A percentile compares a stretch with the other conserved stretches of the same genome.
Conservation (phyloP, 2,113 vertebrate genomes). For the Prochilodus magdalenae region DNA sequence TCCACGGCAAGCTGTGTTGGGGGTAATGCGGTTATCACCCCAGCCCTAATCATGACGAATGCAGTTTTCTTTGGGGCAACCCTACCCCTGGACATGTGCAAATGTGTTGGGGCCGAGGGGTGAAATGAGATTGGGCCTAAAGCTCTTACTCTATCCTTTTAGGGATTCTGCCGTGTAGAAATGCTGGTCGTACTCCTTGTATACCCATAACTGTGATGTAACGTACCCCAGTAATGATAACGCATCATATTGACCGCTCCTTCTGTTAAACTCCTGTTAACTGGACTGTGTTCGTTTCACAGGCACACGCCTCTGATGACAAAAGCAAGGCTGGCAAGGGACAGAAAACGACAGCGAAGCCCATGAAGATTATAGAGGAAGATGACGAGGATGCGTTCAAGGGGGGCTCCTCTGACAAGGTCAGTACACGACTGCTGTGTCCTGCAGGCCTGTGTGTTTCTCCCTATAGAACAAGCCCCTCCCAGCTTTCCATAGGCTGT, state of each 20-base stretch:
- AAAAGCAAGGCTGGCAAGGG: conserved; percentile 87
- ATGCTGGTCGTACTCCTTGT: too few species aligned
- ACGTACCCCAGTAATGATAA: too few species aligned
- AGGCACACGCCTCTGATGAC: conserved; percentile 87
- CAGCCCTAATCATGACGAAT: too few species aligned
- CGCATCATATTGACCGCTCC: neutral
- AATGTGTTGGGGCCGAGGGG: too few species aligned
- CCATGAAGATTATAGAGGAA: conserved; percentile 78
- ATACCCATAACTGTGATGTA: too few species aligned
- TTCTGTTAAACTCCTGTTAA: neutral
- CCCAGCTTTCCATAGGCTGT: conserved; percentile 10
- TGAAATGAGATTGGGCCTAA: too few species aligned
- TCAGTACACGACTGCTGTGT: conserved; percentile 60
- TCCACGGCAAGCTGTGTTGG: too few species aligned
- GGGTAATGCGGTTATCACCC: too few species aligned
- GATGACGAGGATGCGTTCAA: conserved; percentile 90
- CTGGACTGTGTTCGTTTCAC: conserved; percentile 42
- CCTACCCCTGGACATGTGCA: too few species aligned
- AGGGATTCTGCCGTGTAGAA: too few species aligned
- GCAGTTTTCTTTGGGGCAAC: too few species aligned
- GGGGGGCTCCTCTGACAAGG: conserved; percentile 94
- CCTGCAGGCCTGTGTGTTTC: neutral
- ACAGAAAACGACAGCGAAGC: conserved; percentile 76
- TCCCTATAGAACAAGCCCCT: neutral
- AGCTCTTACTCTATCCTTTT: too few species aligned